Evolutionary conservation across 2,113 vertebrate species (phyloP), one percentile per base, ranked within the genome.

Genomic region (Spizaetus ornatus): DNA sequence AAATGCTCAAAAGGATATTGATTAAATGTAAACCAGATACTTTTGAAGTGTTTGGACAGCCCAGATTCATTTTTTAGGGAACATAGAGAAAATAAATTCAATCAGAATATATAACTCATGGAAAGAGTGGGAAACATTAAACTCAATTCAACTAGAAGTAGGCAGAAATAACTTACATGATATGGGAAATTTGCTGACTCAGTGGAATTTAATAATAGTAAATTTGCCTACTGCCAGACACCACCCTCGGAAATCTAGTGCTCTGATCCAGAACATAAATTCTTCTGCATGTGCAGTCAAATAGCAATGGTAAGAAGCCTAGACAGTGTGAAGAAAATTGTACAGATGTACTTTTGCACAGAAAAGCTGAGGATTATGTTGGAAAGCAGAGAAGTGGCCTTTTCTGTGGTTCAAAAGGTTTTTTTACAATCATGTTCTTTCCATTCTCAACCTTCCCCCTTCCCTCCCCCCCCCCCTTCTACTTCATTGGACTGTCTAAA

Each of bases 1-100:
- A 93, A 52, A 79, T 69, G n/a, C 16, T 62, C 40, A 79, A 80
- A 88, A 72, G 34, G 9, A 43, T 91, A 94, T 65, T 82, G 87
- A 79, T 82, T 91, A 65, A 93, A 94, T 69, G 74, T 43, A 94
- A 89, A 76, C 23, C 80, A 81, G 38, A 71, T 40, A 48, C 6
- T 43, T 70, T 31, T 84, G n/a, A 76, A 79, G 34, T 69, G 36
- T 69, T 82, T 6, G 4, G 18, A 59, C 8, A 82, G 48, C 9
- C 13, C 31, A 87, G 56, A 66, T 2, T 66, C 2, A n/a, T 32
- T 27, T 76, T 86, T 86, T 52, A 70, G 38, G 36, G 17, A 90
- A 77, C 4, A 32, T 0, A 19, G 13, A 84, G 15, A 82, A 95
- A 91, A 89, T 23, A 63, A 84, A 93, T 58, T 63, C 14, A 26